Conservation (phyloP, 2,888 invertebrate genomes). For the Drosophila multiciliata region DNA sequence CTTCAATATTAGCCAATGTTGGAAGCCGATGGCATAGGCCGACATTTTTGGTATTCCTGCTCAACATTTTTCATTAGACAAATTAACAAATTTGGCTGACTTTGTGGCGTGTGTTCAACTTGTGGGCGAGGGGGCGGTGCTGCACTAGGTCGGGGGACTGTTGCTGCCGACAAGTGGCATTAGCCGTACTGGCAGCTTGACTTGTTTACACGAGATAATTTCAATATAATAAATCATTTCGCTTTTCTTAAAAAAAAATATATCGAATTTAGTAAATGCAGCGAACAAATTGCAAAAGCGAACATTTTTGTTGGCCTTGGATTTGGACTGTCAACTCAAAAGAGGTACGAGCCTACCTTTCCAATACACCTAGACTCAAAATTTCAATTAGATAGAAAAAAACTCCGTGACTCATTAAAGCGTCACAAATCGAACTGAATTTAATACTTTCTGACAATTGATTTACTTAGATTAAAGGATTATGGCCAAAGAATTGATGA, state of each 20-base stretch:
- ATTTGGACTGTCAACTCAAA: constrained; percentile 47
- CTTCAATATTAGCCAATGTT: constrained; percentile 55
- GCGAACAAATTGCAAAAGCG: neutral
- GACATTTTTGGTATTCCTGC: constrained; percentile 31
- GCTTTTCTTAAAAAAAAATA: constrained; percentile 41
- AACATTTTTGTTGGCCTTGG: constrained; percentile 44
- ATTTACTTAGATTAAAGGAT: constrained; percentile 19
- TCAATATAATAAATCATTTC: constrained; percentile 80
- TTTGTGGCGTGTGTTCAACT: constrained; percentile 37
- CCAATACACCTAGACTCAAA: constrained; percentile 18
- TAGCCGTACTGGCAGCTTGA: constrained; percentile 79
- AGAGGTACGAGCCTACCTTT: constrained; percentile 47
- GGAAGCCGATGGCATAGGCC: constrained; percentile 47
- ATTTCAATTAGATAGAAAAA: constrained; percentile 5
- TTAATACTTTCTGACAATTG: neutral
- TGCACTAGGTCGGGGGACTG: constrained; percentile 5
- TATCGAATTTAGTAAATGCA: constrained; percentile 39
- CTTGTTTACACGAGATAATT: constrained; percentile 84
- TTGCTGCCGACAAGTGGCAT: constrained; percentile 74
- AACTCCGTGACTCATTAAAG: constrained; percentile 26
- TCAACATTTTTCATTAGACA: constrained; percentile 79
- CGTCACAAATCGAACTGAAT: constrained; percentile 1
- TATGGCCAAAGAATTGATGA: constrained; percentile 10
- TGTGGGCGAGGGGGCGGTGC: neutral
- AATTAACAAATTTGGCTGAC: constrained; percentile 76